These are phyloP conservation scores for Leptinotarsa lineolata DNA, from an alignment of 1,140 invertebrate species.

Conservation along the genomic window DNA sequence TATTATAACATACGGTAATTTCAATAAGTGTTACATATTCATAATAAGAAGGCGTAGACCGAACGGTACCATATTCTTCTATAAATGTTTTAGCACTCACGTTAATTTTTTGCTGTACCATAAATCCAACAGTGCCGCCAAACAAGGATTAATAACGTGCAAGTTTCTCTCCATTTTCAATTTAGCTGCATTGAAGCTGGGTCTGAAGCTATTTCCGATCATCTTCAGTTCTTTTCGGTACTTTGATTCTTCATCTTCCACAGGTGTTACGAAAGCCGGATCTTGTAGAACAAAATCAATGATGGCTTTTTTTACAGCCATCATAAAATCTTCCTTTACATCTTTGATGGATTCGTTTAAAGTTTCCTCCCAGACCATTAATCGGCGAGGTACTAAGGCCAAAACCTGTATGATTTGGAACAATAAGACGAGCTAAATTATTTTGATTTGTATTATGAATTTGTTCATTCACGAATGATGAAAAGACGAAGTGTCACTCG, in stretches of 20 bases:
- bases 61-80: too few relatives aligned
- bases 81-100: slow-evolving; percentile 54
- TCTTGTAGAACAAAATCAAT: slow-evolving; percentile 87
- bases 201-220: slow-evolving; percentile 68
- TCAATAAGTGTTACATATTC: background rate
- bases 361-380: slow-evolving; percentile 64
- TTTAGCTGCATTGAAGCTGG: slow-evolving; percentile 58
- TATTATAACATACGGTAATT: background rate
- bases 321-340: slow-evolving; percentile 77
- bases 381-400: slow-evolving; percentile 57
- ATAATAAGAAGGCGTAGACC: too few relatives aligned
- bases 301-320: slow-evolving; percentile 85
- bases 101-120: slow-evolving; percentile 78
- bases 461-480: too few relatives aligned
- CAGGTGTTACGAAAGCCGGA: slow-evolving; percentile 60
- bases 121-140: slow-evolving; percentile 78
- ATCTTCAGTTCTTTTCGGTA: slow-evolving; percentile 65
- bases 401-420: slow-evolving; percentile 50
- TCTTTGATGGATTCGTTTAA: slow-evolving; percentile 65
- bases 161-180: slow-evolving; percentile 66
- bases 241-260: slow-evolving; percentile 56
- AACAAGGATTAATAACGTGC: slow-evolving; percentile 80
- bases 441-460: too few relatives aligned
- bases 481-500: too few relatives aligned
- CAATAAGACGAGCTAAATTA: too few relatives aligned